phyloP scores from a whole-genome alignment of 2,113 vertebrate genomes.

The Hippolais icterina region DNA sequence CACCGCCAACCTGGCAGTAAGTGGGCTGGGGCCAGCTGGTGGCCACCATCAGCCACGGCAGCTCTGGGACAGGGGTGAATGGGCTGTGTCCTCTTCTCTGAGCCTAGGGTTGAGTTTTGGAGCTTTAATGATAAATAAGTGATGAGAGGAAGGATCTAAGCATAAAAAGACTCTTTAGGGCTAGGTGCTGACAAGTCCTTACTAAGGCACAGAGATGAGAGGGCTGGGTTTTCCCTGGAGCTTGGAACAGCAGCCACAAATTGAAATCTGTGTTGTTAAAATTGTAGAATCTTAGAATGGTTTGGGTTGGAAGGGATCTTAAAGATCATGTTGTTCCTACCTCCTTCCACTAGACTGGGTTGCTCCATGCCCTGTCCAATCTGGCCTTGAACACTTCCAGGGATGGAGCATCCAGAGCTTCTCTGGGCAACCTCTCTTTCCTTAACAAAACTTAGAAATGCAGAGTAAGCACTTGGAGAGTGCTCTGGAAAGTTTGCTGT shows the following conservation, averaged over 20 bases:
- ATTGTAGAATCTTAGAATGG: neutral
- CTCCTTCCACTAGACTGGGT: neutral
- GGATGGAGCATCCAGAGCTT: neutral
- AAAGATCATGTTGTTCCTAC: neutral
- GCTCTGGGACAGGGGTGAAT: neutral
- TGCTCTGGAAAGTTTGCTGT: neutral
- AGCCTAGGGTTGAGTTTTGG: neutral
- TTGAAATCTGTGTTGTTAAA: neutral
- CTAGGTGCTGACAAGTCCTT: neutral
- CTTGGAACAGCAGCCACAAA: neutral
- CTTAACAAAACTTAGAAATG: neutral
- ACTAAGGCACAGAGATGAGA: neutral
- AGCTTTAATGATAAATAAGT: neutral
- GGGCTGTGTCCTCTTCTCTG: accelerated
- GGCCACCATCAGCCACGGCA: accelerated
- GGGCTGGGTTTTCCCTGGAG: neutral
- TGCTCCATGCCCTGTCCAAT: neutral
- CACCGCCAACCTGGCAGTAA: conserved; percentile 27
- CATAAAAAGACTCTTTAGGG: accelerated
- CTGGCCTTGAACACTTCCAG: neutral
- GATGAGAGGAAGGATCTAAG: neutral
- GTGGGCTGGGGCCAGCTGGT: neutral
- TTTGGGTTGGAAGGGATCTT: neutral
- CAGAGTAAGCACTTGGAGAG: neutral
- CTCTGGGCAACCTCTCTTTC: neutral